Evolutionary conservation across 2,888 invertebrate genomes (phyloP), one percentile per base, ranked within the genome.

Genomic region (Amorpha juglandis): DNA sequence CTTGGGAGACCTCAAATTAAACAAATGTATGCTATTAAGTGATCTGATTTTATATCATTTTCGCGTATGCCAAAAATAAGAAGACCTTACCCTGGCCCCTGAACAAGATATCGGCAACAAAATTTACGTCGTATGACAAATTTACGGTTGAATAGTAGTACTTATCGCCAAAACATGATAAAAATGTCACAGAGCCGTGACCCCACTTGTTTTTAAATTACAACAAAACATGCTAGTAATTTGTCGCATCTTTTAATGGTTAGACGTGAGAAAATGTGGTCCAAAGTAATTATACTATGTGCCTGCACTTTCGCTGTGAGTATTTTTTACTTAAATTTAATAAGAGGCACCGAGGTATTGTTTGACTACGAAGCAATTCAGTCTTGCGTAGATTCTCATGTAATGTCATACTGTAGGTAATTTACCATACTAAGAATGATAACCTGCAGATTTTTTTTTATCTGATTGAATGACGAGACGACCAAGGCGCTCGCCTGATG

Each of bases 231-330:
- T 19, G 21, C 38, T 55, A 45, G 47, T 47, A 42, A 52, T 45
- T 55, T 11, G 16, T 33, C 33, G 47, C 47, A 51, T 45, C 9
- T 12, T 16, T 38, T 16, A 12, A 21, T 55, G 45, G 33, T n/a
- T 1, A 47, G 45, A 64, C 64, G 64, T 64, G 52, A 38, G 16
- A 51, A 63, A 51, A 63, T 63, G 63, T 63, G 63, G 51, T 14
- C 14, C 6, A 51, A 63, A 38, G 7, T 63, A 38, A 51, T 63
- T 33, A 33, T 63, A 14, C 35, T 58, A 58, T 42, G 58, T 19
- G 38, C 12, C 19, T 19, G 50, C 9, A 12, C 42, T 58, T 38
- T 58, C 16, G 38, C 42, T 19, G 58, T 58, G 16, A 58, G 58
- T 38, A 55, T 42, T 3, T 2, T 45, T 45, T 14, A 14, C 4